Percentiles rank a stretch among this genome's conserved stretches.
phyloP scores from a whole-genome alignment of 2,113 vertebrate genomes.

The Excalfactoria chinensis region DNA sequence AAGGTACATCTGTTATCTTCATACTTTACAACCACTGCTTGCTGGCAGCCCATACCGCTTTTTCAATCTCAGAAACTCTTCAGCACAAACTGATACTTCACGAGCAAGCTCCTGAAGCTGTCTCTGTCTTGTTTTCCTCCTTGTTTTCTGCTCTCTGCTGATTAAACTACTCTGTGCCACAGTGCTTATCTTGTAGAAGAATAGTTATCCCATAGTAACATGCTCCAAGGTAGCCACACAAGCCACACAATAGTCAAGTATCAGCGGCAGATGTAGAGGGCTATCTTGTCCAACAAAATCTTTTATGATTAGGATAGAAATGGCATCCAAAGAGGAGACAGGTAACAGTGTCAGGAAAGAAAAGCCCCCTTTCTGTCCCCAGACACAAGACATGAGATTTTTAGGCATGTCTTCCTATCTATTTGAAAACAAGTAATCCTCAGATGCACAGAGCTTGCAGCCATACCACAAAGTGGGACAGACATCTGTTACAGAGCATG shows the following conservation, averaged over 20 bases:
- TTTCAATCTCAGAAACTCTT: background rate
- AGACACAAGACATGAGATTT: background rate
- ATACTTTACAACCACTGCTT: background rate
- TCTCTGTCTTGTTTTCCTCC: background rate
- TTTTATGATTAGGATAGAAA: background rate
- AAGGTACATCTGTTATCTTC: background rate
- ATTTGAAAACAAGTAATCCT: background rate
- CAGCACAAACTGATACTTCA: background rate
- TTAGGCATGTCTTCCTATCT: background rate
- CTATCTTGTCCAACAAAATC: background rate
- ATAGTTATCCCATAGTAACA: background rate
- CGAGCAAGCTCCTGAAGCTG: background rate
- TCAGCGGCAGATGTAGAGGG: background rate
- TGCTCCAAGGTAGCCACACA: background rate
- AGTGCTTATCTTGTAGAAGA: background rate
- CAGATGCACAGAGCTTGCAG: rapidly evolving
- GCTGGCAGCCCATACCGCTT: background rate
- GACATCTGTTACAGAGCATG: background rate
- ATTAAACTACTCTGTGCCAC: background rate
- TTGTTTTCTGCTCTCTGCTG: background rate
- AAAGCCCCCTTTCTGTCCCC: background rate
- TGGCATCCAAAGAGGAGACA: background rate
- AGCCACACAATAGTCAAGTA: background rate
- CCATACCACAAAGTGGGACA: background rate
- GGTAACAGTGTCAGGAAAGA: background rate